Evolutionary conservation across 2,888 invertebrate species (phyloP), one percentile per base, ranked within the genome.

Genomic region (Oligia fasciuncula): DNA sequence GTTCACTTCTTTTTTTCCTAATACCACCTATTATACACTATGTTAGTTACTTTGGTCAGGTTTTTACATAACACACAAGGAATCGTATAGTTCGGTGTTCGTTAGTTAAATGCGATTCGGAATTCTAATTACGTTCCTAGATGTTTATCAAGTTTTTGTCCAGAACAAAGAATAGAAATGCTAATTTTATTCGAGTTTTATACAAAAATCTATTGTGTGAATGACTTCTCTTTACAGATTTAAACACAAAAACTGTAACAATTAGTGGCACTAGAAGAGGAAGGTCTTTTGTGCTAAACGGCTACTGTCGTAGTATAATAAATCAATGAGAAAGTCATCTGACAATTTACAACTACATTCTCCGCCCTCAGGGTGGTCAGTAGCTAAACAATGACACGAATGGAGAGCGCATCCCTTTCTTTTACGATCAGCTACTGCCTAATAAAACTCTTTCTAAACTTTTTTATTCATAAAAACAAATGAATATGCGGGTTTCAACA

Each of bases 1-100:
- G 94, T 92, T 93, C 92, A 93, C 92, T 93, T 92, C 91, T 95
- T 95, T 94, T 95, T 96, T 95, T 93, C 91, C 91, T 93, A 92
- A 91, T 90, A 91, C 89, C 89, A 85, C 90, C 91, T 92, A 92
- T 91, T 90, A 89, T 85, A 88, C 87, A 84, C 87, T 70, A 68
- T 81, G 81, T 87, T 85, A 87, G 85, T 84, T 88, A 88, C 85
- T 84, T 82, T 68, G 76, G 77, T 79, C 80, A 83, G 71, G 84
- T 88, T 90, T 89, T 87, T 87, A 90, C 85, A 84, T 87, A 87
- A 84, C 86, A 85, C 81, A 83, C 77, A 78, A 84, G 71, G 79
- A 83, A 76, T 87, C 72, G 66, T 84, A 76, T 76, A 75, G 68
- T 71, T 81, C 62, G 65, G 81, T 83, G 86, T 80, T 89, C 79